These are phyloP conservation scores for Sinopyrophorus schimmeli DNA, from an alignment of 2,888 invertebrate genomes.

Conservation along the genomic window DNA sequence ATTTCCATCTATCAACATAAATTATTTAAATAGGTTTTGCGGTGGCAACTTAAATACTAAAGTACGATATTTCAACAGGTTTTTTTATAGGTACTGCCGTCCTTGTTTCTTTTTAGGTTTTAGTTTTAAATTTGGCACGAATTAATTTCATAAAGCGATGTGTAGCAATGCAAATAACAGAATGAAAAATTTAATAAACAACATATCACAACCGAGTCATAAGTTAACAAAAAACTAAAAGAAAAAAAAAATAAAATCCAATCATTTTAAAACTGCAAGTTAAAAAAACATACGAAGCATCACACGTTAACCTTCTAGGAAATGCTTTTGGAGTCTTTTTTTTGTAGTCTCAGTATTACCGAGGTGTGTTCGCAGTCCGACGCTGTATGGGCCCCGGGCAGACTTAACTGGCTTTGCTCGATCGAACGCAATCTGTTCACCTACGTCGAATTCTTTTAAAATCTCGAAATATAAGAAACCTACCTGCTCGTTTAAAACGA, in stretches of 20 bases:
- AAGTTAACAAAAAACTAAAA: constrained; percentile 25
- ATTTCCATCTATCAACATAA: too few relatives aligned
- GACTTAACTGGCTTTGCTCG: constrained; percentile 31
- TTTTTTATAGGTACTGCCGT: too few relatives aligned
- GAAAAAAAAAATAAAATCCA: constrained; percentile 24
- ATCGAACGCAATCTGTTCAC: constrained; percentile 34
- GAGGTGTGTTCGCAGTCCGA: constrained; percentile 37
- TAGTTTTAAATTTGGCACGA: not conserved
- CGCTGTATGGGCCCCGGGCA: constrained; percentile 33
- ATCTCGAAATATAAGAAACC: constrained; percentile 31
- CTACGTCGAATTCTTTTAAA: constrained; percentile 33
- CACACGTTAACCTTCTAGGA: constrained; percentile 39
- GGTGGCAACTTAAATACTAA: too few relatives aligned
- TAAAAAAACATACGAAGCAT: constrained; percentile 32
- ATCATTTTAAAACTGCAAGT: constrained; percentile 32
- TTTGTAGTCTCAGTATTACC: constrained; percentile 35
- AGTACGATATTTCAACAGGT: too few relatives aligned
- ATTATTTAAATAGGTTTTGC: too few relatives aligned
- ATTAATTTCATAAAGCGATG: constrained; percentile 1
- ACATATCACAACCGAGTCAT: constrained; percentile 24
- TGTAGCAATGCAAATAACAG: constrained; percentile 14
- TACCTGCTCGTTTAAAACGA: constrained; percentile 21
- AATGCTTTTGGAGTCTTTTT: constrained; percentile 36
- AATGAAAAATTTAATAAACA: constrained; percentile 24
- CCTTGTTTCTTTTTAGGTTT: not conserved